Evolutionary conservation across 1,140 invertebrate genomes (phyloP), one percentile per base, ranked within the genome.

Genomic region (Leptinotarsa lineolata): DNA sequence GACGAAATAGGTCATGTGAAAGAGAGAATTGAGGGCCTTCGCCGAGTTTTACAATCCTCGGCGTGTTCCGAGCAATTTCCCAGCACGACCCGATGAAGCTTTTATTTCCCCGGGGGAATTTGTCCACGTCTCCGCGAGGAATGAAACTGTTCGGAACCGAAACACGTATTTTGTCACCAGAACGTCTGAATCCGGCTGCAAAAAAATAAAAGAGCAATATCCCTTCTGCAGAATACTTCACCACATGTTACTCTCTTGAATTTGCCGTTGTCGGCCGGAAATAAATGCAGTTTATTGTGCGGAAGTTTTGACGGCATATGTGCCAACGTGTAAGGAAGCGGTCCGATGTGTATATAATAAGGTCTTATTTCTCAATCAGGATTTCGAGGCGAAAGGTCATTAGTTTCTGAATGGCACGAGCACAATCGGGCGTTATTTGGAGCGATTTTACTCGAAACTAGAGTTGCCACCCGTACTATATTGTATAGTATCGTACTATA

Each of bases 71-170:
- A 78, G 74, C 76, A 81, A 82, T 81, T 82, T 82, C 80, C 76
- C 75, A 44, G 72, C 72, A 72, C 78, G 74, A 76, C 54, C 74
- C 80, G 78, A 79, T 79, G 78, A 81, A 81, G 79, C 79, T 81
- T 82, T 81, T 82, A 81, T 81, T 80, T 81, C 78, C 79, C 74
- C 77, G 21, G 68, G 78, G 81, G 81, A 82, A 82, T 82, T 81
- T 80, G 78, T 79, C 77, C 79, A 74, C 75, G 76, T 79, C 79
- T 54, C 48, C 15, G n/a, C 15, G 74, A 70, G 74, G 79, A 80
- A 78, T 77, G 76, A 80, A 80, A 78, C 78, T 78, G 73, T 77
- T 77, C 75, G 74, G 73, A 80, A 80, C 74, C 76, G 77, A 79
- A 77, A 80, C 79, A 80, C 79, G 79, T 80, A 77, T 76, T 80